Conservation (phyloP, 2,113 vertebrate species). For the Planiliza haematocheilus region DNA sequence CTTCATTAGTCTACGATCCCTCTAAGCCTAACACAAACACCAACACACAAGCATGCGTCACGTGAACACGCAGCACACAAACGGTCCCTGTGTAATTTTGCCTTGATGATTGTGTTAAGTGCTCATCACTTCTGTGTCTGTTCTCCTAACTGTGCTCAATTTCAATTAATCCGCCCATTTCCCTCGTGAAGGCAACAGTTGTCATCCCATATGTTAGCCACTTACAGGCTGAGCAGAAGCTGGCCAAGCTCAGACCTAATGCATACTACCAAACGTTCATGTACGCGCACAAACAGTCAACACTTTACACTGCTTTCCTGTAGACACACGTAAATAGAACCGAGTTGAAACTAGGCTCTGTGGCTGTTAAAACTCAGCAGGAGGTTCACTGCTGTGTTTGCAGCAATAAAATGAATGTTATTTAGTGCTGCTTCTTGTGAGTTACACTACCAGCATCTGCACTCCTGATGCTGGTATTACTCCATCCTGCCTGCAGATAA, state of each 20-base stretch:
- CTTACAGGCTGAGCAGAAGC: conserved; percentile 54
- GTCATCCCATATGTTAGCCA: conserved; percentile 62
- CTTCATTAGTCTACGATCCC: conserved; percentile 39
- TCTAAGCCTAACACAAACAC: not conserved
- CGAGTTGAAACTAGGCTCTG: not conserved
- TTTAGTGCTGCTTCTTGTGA: conserved; percentile 37
- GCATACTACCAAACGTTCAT: conserved; percentile 12
- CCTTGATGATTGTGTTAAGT: conserved; percentile 58
- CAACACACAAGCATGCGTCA: not conserved
- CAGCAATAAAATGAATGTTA: conserved; percentile 29
- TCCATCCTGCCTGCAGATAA: conserved; percentile 49
- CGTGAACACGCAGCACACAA: not conserved
- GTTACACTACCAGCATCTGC: conserved; percentile 32
- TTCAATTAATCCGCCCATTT: conserved; percentile 73
- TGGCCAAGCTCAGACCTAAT: conserved; percentile 37
- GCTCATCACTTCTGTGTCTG: conserved; percentile 56
- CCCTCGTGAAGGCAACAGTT: conserved; percentile 70
- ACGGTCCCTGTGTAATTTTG: conserved; percentile 24
- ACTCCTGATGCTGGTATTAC: conserved; percentile 22
- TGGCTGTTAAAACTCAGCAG: conserved; percentile 16
- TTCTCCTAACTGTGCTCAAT: conserved; percentile 60
- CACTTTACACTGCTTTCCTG: not conserved
- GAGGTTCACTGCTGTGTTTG: conserved; percentile 1
- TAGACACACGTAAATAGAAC: not conserved
- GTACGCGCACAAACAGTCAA: not conserved